These are phyloP conservation scores for Xestia ashworthii DNA, from an alignment of 2,888 invertebrate genomes.

Conservation along the genomic window DNA sequence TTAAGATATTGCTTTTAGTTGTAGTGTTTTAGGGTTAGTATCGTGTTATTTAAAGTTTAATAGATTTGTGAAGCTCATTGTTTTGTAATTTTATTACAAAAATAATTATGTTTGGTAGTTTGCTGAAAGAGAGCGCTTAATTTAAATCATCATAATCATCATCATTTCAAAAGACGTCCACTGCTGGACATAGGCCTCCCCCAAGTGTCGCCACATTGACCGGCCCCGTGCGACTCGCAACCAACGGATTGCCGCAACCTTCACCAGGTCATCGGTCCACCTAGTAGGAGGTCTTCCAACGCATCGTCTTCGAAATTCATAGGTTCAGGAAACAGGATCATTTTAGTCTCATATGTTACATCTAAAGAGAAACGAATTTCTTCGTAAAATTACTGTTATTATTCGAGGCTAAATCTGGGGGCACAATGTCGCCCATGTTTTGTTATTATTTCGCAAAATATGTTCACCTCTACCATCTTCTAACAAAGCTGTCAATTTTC, in stretches of 20 bases:
- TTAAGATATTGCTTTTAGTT: neutral
- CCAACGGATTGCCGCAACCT: too few species aligned
- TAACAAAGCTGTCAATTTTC: neutral
- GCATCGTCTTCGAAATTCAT: too few species aligned
- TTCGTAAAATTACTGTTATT: slow-evolving; percentile 13
- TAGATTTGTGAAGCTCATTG: neutral
- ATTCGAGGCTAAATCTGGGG: neutral
- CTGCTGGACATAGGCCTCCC: too few species aligned
- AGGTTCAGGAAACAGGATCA: slow-evolving; percentile 7
- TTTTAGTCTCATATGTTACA: slow-evolving; percentile 7
- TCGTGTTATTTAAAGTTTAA: neutral
- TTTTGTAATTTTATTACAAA: neutral
- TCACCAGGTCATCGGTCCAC: too few species aligned
- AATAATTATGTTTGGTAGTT: neutral
- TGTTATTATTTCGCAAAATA: neutral
- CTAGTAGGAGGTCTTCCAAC: too few species aligned
- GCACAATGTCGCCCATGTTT: neutral
- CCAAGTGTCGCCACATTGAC: too few species aligned
- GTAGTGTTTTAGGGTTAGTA: neutral
- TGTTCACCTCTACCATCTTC: neutral
- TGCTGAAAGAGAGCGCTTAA: neutral
- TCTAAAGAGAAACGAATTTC: neutral
- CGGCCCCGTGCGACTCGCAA: too few species aligned
- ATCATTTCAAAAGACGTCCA: too few species aligned
- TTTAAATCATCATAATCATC: too few species aligned